Evolutionary conservation across 2,797 vertebrate species (phyloP).

Genomic region (Loriculus beryllinus): DNA sequence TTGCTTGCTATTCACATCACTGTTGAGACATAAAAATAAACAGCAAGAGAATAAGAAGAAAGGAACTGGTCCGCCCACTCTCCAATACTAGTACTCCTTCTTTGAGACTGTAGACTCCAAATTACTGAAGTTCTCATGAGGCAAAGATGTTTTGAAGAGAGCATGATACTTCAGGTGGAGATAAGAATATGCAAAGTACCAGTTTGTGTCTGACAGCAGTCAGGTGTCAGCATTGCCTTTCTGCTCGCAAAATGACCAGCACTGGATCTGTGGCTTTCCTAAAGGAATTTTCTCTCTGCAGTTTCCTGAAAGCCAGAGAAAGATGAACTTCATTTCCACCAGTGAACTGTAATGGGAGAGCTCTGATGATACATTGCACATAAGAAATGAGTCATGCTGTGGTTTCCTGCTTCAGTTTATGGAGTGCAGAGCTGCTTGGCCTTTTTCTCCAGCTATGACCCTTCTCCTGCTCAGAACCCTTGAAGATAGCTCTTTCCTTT

Average conservation of each 20-base stretch:
- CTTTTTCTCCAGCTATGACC: constrained; percentile 13
- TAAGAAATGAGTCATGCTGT: constrained; percentile 51
- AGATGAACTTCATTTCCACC: constrained; percentile 53
- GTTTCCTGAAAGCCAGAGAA: constrained; percentile 49
- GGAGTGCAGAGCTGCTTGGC: neutral
- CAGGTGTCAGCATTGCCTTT: neutral
- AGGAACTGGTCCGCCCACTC: neutral
- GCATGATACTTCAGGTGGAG: neutral
- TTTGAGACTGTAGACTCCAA: neutral
- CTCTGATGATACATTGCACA: constrained; percentile 33
- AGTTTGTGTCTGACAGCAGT: neutral
- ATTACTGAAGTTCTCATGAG: neutral
- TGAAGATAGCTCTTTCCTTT: neutral
- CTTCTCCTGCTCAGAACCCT: neutral
- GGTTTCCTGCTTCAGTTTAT: constrained; percentile 35
- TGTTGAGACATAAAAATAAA: neutral
- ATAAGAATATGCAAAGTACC: neutral
- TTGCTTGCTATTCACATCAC: neutral
- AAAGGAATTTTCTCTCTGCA: constrained; percentile 33
- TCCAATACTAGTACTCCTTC: neutral
- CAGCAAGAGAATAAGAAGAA: neutral
- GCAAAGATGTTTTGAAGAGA: neutral
- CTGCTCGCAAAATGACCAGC: neutral
- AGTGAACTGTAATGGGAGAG: constrained; percentile 35
- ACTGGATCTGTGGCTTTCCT: neutral